These are phyloP conservation scores for Mallotus villosus DNA, from an alignment of 2,797 vertebrate genomes.

Conservation along the genomic window DNA sequence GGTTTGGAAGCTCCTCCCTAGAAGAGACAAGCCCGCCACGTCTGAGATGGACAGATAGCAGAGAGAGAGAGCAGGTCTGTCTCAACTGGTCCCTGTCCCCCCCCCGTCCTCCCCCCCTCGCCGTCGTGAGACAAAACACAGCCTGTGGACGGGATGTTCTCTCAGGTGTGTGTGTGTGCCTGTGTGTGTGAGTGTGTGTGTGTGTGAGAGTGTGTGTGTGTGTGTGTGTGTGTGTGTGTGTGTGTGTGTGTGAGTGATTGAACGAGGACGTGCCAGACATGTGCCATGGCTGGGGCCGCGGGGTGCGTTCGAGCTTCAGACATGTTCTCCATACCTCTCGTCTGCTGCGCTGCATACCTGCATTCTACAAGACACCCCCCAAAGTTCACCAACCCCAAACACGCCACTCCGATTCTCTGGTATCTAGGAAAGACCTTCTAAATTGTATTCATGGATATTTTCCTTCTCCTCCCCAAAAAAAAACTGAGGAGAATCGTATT, in stretches of 20 bases:
- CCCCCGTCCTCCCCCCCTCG: too few species aligned
- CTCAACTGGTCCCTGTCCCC: not conserved
- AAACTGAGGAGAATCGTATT: too few species aligned
- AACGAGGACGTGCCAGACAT: slow-evolving; percentile 1
- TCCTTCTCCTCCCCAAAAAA: too few species aligned
- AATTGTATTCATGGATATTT: too few species aligned
- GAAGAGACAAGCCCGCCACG: not conserved
- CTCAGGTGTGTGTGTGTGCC: slow-evolving; percentile 2
- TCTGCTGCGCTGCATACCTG: not conserved
- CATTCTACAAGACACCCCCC: not conserved
- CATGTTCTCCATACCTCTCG: not conserved
- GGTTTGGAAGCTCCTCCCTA: not conserved
- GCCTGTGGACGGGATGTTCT: not conserved
- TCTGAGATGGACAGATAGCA: not conserved
- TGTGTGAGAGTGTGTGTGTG: not conserved
- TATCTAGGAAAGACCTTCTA: too few species aligned
- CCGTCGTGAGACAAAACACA: not conserved
- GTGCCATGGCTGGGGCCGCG: not conserved
- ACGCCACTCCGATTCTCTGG: too few species aligned
- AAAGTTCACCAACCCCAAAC: too few species aligned
- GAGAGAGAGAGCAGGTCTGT: not conserved
- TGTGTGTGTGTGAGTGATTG: not conserved
- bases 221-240: slow-evolving; percentile 7
- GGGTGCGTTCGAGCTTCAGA: not conserved
- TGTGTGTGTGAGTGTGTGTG: not conserved